Percentiles rank a stretch among this genome's conserved stretches.
Conservation (phyloP, 2,797 vertebrate genomes). For the Cuniculus paca region DNA sequence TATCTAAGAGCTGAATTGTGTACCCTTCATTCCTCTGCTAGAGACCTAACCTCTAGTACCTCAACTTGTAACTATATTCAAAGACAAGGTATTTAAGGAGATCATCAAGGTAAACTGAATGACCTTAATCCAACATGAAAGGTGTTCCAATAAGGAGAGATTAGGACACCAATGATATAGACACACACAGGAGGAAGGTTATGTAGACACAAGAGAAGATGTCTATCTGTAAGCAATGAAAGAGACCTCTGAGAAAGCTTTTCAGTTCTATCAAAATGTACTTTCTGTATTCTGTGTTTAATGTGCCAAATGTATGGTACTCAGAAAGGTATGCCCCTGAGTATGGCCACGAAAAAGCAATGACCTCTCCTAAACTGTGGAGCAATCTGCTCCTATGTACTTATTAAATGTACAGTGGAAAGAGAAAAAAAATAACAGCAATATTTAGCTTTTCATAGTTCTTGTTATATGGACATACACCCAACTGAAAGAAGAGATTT, state of each 20-base stretch:
- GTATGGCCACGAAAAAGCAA: not conserved
- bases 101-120: not conserved
- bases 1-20: not conserved
- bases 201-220: not conserved
- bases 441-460: not conserved
- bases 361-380: not conserved
- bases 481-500: conserved; percentile 26
- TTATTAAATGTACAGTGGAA: not conserved
- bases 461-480: not conserved
- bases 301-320: not conserved
- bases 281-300: not conserved
- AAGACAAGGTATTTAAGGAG: not conserved
- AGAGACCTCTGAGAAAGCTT: not conserved
- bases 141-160: not conserved
- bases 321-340: not conserved
- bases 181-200: not conserved
- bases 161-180: not conserved
- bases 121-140: not conserved
- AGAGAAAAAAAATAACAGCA: not conserved
- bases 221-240: not conserved
- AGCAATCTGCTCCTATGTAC: not conserved
- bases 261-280: not conserved
- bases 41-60: not conserved
- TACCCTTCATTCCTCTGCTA: not conserved
- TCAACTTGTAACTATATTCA: not conserved